Conservation (phyloP, 2,113 vertebrate species). For the Grammomys dolichurus region DNA sequence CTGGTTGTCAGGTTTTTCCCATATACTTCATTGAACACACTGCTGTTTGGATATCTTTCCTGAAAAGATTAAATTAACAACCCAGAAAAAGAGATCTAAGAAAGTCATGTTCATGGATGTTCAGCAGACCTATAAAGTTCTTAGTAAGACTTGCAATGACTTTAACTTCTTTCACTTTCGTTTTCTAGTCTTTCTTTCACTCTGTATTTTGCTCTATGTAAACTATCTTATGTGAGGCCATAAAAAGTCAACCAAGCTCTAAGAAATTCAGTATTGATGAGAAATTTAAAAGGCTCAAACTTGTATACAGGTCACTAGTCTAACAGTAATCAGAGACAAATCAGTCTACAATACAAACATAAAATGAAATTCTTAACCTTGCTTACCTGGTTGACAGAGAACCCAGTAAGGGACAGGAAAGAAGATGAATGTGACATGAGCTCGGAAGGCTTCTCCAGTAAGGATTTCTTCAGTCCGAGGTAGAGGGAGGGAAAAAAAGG, state of each 20-base stretch:
- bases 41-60: slow-evolving; percentile 96
- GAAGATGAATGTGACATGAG: slow-evolving; percentile 92
- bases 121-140: neutral
- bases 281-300: slow-evolving; percentile 50
- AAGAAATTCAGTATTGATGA: slow-evolving; percentile 40
- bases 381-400: slow-evolving; percentile 95
- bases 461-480: slow-evolving; percentile 89
- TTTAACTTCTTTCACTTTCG: slow-evolving; percentile 4
- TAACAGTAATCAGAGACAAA: neutral
- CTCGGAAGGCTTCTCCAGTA: slow-evolving; percentile 95
- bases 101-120: neutral
- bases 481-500: slow-evolving; percentile 53
- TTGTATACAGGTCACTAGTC: neutral
- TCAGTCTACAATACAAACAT: neutral
- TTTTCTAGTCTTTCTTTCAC: slow-evolving; percentile 2
- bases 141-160: neutral
- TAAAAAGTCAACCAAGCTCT: neutral
- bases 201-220: slow-evolving; percentile 31
- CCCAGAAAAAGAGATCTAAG: neutral
- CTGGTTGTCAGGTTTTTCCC: slow-evolving; percentile 93
- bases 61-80: slow-evolving; percentile 76
- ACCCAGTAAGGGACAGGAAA: slow-evolving; percentile 94
- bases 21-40: slow-evolving; percentile 97
- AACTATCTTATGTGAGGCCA: neutral
- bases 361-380: neutral